Base-by-base conservation (phyloP, 35 echinoderm and acorn worm species). In the Ptychodera flava region DNA sequence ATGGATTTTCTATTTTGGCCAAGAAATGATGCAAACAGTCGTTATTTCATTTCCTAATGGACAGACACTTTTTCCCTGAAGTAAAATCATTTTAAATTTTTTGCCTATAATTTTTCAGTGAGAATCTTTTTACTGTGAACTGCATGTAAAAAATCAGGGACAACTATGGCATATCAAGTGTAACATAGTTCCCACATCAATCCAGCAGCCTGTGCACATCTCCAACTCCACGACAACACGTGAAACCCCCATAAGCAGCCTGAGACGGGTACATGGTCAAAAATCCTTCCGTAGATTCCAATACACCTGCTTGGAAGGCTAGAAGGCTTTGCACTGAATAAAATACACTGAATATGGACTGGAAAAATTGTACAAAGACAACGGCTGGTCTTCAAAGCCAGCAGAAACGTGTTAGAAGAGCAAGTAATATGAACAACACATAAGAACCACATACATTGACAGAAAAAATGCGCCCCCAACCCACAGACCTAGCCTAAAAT, bases 241-340 rank as follows among this genome's bases (percentile, higher is more conserved):
- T 64, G 6, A 64, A 12, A 22, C 45, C 45, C 45, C 45, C 22
- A 22, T 64, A 6, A 64, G 45, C 35, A 83, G n/a, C 34, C 37
- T 36, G 82, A 34, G 82, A 83, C 82, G 37, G 37, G 82, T 36
- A 30, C 85, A 90, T 94, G 92, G 76, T 94, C 92, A 94, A 94
- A 94, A 94, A 94, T 94, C 92, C 92, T 94, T 88, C 92, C 78
- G 88, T 34, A 80, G 38, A 52, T 79, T 90, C 80, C 88, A 75
- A 36, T 35, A 15, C 36, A 15, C 27, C 34, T 75, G 79, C 34
- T 36, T 77, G 2, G 31, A 30, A 78, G 34, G 80, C 38, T 83
- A 92, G 85, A 87, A 92, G 85, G 86, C 90, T 92, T 88, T 92
- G 86, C 85, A 92, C 90, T 82, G 90, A 92, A 85, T 88, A 78